phyloP scores from a whole-genome alignment of 2,113 vertebrate species.

The Megaceryle maxima region DNA sequence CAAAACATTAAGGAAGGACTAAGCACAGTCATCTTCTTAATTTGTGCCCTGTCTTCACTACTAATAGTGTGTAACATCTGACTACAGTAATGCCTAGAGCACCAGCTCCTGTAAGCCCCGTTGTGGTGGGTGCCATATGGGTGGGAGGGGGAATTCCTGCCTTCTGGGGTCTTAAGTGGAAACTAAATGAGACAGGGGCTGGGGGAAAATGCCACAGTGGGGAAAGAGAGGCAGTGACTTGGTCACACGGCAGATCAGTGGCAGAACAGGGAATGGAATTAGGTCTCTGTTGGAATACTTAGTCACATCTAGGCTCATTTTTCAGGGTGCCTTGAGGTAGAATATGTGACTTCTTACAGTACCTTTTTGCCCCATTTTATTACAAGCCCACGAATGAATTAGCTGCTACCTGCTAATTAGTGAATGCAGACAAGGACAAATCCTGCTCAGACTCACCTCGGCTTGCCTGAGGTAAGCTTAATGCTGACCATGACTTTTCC shows the following conservation, averaged over 20 bases:
- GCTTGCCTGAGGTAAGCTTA: background rate
- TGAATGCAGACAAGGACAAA: background rate
- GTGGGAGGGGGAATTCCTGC: background rate
- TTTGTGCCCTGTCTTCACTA: background rate
- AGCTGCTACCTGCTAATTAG: slow-evolving; percentile 9
- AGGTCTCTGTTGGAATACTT: background rate
- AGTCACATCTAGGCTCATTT: slow-evolving; percentile 29
- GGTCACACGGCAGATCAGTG: background rate
- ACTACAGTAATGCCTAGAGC: background rate
- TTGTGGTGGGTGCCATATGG: background rate
- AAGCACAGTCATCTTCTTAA: background rate
- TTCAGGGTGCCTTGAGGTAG: background rate
- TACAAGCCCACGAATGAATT: background rate
- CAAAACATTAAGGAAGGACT: background rate
- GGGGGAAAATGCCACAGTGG: background rate
- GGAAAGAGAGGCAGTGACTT: background rate
- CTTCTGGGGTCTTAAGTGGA: background rate
- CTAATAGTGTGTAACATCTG: background rate
- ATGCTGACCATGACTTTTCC: background rate
- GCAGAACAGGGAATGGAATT: background rate
- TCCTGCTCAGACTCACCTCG: background rate
- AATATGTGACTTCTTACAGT: background rate
- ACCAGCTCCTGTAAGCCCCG: background rate
- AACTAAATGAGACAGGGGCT: background rate
- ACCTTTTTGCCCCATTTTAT: slow-evolving; percentile 25